phyloP scores from a whole-genome alignment of 2,888 invertebrate genomes.

The Callimorpha dominula region DNA sequence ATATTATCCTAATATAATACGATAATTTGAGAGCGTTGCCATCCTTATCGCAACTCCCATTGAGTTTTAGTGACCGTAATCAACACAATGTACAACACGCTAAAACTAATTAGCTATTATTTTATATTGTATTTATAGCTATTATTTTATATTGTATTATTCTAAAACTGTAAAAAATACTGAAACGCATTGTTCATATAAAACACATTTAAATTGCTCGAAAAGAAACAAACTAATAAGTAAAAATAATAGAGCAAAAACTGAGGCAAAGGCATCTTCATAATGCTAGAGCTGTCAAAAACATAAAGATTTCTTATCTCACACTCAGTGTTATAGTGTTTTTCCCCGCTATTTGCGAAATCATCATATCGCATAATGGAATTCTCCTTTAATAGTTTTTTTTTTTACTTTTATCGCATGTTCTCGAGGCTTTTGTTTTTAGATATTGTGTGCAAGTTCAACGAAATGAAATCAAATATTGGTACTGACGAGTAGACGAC shows the following conservation, averaged over 20 bases:
- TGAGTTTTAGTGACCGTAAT: no score
- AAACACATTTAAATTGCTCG: conserved; percentile 16
- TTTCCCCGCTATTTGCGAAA: conserved; percentile 58
- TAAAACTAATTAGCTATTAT: no score
- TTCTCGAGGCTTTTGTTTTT: conserved; percentile 24
- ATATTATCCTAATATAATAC: background rate
- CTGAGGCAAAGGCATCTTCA: conserved; percentile 39
- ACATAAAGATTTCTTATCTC: conserved; percentile 60
- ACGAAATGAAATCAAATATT: background rate
- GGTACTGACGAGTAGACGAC: background rate
- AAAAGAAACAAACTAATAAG: conserved; percentile 4
- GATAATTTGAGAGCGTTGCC: background rate
- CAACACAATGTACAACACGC: no score
- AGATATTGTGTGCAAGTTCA: conserved; percentile 13
- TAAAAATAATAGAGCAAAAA: conserved; percentile 13
- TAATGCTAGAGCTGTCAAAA: conserved; percentile 57
- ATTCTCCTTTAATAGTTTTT: conserved; percentile 29
- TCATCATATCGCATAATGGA: conserved; percentile 44
- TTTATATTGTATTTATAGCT: no score
- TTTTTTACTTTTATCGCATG: conserved; percentile 16
- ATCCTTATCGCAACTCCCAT: no score
- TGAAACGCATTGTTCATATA: background rate
- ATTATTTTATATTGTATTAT: no score
- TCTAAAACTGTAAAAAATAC: background rate
- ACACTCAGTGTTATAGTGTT: conserved; percentile 50